These are phyloP conservation scores for Dicaeum eximium DNA, from an alignment of 2,113 vertebrate species.

Conservation along the genomic window DNA sequence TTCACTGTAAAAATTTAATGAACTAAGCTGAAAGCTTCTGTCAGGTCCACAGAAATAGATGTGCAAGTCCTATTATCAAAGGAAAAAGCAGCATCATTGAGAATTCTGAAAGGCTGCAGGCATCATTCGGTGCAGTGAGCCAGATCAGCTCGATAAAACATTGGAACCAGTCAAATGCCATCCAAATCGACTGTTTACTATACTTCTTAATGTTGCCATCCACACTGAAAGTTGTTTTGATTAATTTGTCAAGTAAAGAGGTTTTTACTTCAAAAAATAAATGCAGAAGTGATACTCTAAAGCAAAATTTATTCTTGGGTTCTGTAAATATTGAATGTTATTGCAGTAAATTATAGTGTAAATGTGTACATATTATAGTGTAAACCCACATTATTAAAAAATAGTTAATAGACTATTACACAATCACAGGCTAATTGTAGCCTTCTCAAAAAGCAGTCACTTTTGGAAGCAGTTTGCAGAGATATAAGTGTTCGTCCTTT, in stretches of 20 bases:
- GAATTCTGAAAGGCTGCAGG: conserved; percentile 30
- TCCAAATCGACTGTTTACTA: neutral
- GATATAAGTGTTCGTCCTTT: neutral
- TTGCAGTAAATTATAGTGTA: neutral
- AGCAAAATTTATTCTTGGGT: neutral
- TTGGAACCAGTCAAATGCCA: neutral
- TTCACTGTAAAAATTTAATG: conserved; percentile 55
- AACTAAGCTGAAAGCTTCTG: conserved; percentile 57
- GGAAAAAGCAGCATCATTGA: conserved; percentile 28
- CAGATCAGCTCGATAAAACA: neutral
- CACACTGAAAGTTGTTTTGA: neutral
- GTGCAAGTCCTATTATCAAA: conserved; percentile 26
- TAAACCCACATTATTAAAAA: neutral
- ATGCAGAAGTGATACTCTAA: neutral
- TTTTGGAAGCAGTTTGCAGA: neutral
- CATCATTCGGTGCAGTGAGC: neutral
- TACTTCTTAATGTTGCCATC: neutral
- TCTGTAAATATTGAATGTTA: neutral
- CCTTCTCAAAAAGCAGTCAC: neutral
- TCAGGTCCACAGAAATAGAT: conserved; percentile 41
- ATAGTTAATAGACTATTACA: neutral
- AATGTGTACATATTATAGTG: neutral
- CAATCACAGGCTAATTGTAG: neutral
- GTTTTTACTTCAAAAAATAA: neutral
- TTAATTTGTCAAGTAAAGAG: neutral